These are phyloP conservation scores for Rhinophrynus dorsalis DNA, from an alignment of 2,797 vertebrate species.

Conservation along the genomic window DNA sequence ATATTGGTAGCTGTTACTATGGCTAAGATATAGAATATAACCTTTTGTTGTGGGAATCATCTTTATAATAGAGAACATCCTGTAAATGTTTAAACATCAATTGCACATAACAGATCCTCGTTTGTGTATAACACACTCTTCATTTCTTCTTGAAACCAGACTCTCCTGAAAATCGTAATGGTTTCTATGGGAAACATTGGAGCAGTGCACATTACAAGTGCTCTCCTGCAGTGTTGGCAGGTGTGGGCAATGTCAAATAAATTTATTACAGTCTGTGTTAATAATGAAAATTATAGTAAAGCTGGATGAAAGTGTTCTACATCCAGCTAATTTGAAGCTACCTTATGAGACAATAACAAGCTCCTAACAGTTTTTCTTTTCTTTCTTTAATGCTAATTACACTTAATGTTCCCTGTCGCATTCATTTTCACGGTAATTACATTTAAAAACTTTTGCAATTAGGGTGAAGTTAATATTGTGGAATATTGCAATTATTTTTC, in stretches of 20 bases:
- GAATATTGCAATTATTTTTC: slow-evolving; percentile 85
- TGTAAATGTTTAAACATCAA: slow-evolving; percentile 18
- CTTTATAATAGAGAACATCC: neutral
- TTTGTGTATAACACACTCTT: slow-evolving; percentile 15
- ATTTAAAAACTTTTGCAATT: slow-evolving; percentile 86
- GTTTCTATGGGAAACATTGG: slow-evolving; percentile 60
- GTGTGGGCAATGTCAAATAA: slow-evolving; percentile 75
- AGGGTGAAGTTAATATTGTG: slow-evolving; percentile 83
- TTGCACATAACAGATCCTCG: neutral
- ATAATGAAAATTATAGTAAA: slow-evolving; percentile 77
- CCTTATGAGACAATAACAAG: slow-evolving; percentile 83
- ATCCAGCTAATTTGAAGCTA: slow-evolving; percentile 78
- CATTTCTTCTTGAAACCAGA: slow-evolving; percentile 29
- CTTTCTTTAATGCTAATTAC: slow-evolving; percentile 77
- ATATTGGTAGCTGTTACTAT: neutral
- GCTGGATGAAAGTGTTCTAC: slow-evolving; percentile 72
- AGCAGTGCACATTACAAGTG: slow-evolving; percentile 58
- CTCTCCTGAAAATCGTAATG: slow-evolving; percentile 54
- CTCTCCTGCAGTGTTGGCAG: slow-evolving; percentile 74
- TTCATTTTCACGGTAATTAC: slow-evolving; percentile 84
- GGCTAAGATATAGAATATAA: slow-evolving; percentile 3
- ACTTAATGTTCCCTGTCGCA: slow-evolving; percentile 82
- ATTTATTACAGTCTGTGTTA: slow-evolving; percentile 77
- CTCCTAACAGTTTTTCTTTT: slow-evolving; percentile 76
- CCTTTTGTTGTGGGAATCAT: neutral